Percentiles rank a stretch among this genome's conserved stretches.
These are phyloP conservation scores for Ancistrus triradiatus DNA, from an alignment of 2,113 vertebrate genomes.

Conservation along the genomic window DNA sequence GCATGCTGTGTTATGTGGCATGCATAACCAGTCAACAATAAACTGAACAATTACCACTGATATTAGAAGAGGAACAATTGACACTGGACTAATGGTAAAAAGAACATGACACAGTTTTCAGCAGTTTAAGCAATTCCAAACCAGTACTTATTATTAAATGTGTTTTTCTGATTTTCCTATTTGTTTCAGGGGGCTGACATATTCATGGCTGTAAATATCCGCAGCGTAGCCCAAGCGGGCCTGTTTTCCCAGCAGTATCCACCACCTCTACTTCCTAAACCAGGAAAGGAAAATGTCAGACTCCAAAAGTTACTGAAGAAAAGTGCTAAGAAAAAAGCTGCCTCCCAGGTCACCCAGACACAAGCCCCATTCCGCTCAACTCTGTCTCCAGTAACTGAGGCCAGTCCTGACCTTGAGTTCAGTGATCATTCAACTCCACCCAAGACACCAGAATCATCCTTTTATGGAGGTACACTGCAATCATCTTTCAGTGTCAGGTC, in stretches of 20 bases:
- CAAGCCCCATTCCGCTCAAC: slow-evolving; percentile 72
- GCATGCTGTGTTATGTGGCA: no score
- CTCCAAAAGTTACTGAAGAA: slow-evolving; percentile 85
- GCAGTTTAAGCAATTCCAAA: no score
- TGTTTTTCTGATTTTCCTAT: slow-evolving; percentile 10
- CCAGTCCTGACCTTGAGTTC: slow-evolving; percentile 78
- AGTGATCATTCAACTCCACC: slow-evolving; percentile 63
- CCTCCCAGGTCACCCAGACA: slow-evolving; percentile 50
- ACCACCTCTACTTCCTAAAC: slow-evolving; percentile 86
- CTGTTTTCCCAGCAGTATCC: slow-evolving; percentile 66
- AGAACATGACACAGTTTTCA: no score
- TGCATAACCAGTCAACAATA: no score
- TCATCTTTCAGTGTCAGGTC: slow-evolving; percentile 59
- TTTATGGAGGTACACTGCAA: slow-evolving; percentile 17
- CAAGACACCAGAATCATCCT: slow-evolving; percentile 47
- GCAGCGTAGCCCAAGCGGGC: slow-evolving; percentile 47
- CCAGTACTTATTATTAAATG: no score
- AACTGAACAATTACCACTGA: no score
- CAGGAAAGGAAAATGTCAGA: slow-evolving; percentile 79
- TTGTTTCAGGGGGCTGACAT: slow-evolving; percentile 66
- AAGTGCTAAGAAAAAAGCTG: slow-evolving; percentile 71
- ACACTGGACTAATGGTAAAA: no score
- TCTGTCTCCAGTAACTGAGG: slow-evolving; percentile 90
- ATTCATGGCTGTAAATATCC: slow-evolving; percentile 72
- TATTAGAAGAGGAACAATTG: no score